A percentile compares a stretch with the other conserved stretches of the same genome.
phyloP scores from a whole-genome alignment of 2,797 vertebrate species.

The Anniella stebbinsi region DNA sequence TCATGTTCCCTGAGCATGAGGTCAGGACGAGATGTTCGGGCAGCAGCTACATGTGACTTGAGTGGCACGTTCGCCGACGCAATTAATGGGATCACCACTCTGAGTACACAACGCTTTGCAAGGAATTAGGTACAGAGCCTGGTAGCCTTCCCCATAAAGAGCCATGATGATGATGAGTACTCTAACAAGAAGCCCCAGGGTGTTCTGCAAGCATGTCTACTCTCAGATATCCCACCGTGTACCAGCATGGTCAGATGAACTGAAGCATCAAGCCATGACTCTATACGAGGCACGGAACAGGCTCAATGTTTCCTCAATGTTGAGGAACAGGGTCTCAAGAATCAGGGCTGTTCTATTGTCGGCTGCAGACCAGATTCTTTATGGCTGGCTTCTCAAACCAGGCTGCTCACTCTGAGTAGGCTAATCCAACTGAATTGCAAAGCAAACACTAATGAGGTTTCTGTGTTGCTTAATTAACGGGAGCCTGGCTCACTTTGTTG shows the following conservation, averaged over 20 bases:
- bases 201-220: neutral
- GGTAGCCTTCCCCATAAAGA: constrained; percentile 5
- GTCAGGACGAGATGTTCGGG: constrained; percentile 43
- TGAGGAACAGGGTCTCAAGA: neutral
- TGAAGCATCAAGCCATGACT: neutral
- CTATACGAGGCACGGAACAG: neutral
- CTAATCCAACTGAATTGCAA: constrained; percentile 43
- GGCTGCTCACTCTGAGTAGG: constrained; percentile 38
- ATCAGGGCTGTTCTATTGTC: neutral
- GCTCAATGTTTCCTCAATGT: neutral
- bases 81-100: constrained; percentile 18
- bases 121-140: neutral
- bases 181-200: neutral
- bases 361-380: neutral
- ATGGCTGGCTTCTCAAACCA: constrained; percentile 13
- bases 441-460: constrained; percentile 50
- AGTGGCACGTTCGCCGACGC: constrained; percentile 12
- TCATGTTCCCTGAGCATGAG: constrained; percentile 20
- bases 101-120: neutral
- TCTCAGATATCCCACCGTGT: neutral
- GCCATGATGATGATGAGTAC: neutral
- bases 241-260: neutral
- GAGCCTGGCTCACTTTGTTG: constrained; percentile 9
- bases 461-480: constrained; percentile 50
- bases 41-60: constrained; percentile 26